phyloP scores from a whole-genome alignment of 1,140 invertebrate species.

The Lordiphosa clarofinis region DNA sequence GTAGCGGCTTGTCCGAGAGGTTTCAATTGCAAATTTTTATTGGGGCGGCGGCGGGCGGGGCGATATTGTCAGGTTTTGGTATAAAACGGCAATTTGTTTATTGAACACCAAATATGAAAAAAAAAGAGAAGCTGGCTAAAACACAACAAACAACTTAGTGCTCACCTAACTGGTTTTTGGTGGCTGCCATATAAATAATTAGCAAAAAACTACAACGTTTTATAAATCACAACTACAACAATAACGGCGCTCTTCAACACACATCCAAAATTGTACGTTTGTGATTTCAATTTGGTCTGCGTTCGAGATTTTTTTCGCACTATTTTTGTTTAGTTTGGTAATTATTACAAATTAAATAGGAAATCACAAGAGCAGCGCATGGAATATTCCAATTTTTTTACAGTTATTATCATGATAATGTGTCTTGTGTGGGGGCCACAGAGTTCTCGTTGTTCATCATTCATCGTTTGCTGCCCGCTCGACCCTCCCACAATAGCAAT shows the following conservation, averaged over 20 bases:
- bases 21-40: conserved; percentile 44
- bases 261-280: conserved; percentile 30
- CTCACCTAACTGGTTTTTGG: conserved; percentile 59
- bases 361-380: too few species aligned
- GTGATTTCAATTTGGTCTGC: conserved; percentile 40
- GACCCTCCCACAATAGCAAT: too few species aligned
- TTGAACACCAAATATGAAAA: conserved; percentile 37
- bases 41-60: neutral
- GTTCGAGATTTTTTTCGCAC: conserved; percentile 26
- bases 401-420: too few species aligned
- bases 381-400: too few species aligned
- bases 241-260: too few species aligned
- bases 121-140: conserved; percentile 3
- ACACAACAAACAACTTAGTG: conserved; percentile 10
- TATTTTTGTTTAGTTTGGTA: too few species aligned
- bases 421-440: too few species aligned
- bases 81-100: conserved; percentile 56
- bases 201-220: conserved; percentile 41
- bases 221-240: conserved; percentile 29
- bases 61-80: neutral
- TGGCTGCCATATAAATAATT: conserved; percentile 32
- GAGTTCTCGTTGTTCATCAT: neutral
- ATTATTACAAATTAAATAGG: too few species aligned
- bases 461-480: neutral
- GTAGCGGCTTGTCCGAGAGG: conserved; percentile 3